phyloP scores from a whole-genome alignment of 2,113 vertebrate species.

The Daboia siamensis region DNA sequence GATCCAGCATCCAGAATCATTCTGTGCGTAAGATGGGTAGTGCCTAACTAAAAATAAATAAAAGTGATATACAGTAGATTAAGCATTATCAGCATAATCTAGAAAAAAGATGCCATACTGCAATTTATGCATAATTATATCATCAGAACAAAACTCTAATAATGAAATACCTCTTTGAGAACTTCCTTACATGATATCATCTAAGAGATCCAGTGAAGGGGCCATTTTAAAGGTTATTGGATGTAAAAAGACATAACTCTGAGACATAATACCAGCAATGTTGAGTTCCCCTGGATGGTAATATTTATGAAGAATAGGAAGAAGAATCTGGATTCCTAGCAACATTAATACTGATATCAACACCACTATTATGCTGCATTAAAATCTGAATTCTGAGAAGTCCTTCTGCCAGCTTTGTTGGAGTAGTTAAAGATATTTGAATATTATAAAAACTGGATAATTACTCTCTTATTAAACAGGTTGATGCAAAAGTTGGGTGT shows the following conservation, averaged over 20 bases:
- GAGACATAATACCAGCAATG: constrained; percentile 1
- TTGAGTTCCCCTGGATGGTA: not conserved
- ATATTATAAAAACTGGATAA: not conserved
- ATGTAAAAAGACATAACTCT: not conserved
- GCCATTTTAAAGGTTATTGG: not conserved
- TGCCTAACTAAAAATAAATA: not conserved
- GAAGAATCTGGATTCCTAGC: not conserved
- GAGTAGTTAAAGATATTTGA: not conserved
- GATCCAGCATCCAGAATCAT: not conserved
- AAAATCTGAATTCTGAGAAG: not conserved
- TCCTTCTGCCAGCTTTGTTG: not conserved
- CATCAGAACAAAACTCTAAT: not conserved
- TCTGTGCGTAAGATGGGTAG: not conserved
- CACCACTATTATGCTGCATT: not conserved
- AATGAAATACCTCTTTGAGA: not conserved
- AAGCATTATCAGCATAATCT: not conserved
- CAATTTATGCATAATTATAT: not conserved
- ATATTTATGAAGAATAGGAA: constrained; percentile 5
- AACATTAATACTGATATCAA: not conserved
- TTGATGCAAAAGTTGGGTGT: too few relatives aligned
- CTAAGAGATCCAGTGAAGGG: not conserved
- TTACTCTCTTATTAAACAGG: not conserved
- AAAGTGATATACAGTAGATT: not conserved
- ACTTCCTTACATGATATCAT: constrained; percentile 2
- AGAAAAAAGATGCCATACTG: not conserved